These are phyloP conservation scores for Myotis myotis DNA, from an alignment of 2,797 vertebrate species.

Conservation along the genomic window DNA sequence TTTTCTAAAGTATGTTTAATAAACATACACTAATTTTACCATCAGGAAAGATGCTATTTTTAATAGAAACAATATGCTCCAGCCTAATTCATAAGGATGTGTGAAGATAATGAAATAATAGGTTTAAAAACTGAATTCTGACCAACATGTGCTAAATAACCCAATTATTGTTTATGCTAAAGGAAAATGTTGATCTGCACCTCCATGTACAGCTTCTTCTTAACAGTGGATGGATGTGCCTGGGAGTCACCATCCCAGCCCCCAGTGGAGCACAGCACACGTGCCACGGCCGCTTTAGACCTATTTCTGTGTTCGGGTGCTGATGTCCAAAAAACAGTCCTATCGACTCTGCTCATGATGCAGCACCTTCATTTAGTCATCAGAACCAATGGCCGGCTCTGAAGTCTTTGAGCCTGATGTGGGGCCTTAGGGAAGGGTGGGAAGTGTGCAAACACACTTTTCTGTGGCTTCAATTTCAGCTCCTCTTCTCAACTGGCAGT, in stretches of 20 bases:
- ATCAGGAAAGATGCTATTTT: constrained; percentile 1
- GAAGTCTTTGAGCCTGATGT: background rate
- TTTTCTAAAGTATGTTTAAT: constrained; percentile 49
- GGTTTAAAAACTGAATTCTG: constrained; percentile 7
- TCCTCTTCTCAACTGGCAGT: background rate
- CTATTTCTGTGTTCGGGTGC: background rate
- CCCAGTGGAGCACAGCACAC: background rate
- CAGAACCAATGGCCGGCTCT: background rate
- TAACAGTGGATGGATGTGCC: background rate
- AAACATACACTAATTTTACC: background rate
- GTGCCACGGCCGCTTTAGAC: background rate
- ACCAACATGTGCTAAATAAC: background rate
- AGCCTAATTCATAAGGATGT: background rate
- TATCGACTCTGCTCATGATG: background rate
- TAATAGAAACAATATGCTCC: background rate
- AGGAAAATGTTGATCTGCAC: background rate
- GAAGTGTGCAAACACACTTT: background rate
- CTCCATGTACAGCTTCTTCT: background rate
- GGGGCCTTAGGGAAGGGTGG: background rate
- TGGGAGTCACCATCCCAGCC: background rate
- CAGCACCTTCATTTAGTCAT: background rate
- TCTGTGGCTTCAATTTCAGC: background rate
- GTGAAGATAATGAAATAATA: constrained; percentile 20
- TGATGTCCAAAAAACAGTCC: background rate
- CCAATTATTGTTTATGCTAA: constrained; percentile 19